Evolutionary conservation across 2,113 vertebrate species (phyloP), one percentile per base, ranked within the genome.

Genomic region (Oophaga pumilio): DNA sequence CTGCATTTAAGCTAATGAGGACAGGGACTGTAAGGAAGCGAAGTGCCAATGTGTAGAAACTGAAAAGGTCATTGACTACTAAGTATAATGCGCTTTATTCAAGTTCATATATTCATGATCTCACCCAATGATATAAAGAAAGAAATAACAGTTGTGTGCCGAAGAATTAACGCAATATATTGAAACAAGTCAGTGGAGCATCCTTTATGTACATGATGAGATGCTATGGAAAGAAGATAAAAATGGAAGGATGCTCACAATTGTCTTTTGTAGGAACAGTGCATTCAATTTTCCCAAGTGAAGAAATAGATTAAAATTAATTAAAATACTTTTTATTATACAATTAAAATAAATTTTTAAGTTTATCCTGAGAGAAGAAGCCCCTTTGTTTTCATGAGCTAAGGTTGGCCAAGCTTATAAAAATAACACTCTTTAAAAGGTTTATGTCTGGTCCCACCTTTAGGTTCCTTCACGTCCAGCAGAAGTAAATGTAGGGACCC

Each of bases 41-140:
- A 2, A 86, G 52, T 9, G 7, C 59, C 78, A 78, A 62, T 76
- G 56, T 66, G 59, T 66, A 86, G 76, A 64, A 86, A 77, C 60
- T 77, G 85, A 86, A 78, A 78, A 86, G 73, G 74, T 86, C 85
- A 86, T 18, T 78, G 59, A 62, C 28, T 78, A 66, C 85, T 86
- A 78, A 86, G 57, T 52, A 78, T 57, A 86, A 86, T 86, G 85
- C 18, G 60, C 43, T 66, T 86, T 66, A 49, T 68, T 52, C 59
- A 66, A 52, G 73, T 77, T 52, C 69, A 28, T 62, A 33, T 60
- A 74, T 62, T 24, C 57, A 26, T 26, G 73, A 77, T 85, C 73
- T 76, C 62, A 77, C 60, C 53, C 73, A 77, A 24, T 76, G 73
- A 77, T 62, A 73, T 64, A 62, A 85, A 64, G 57, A 17, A 76